Evolutionary conservation across 92 coral and sea anemone genomes (phyloP).

Genomic region (Paramuricea clavata): DNA sequence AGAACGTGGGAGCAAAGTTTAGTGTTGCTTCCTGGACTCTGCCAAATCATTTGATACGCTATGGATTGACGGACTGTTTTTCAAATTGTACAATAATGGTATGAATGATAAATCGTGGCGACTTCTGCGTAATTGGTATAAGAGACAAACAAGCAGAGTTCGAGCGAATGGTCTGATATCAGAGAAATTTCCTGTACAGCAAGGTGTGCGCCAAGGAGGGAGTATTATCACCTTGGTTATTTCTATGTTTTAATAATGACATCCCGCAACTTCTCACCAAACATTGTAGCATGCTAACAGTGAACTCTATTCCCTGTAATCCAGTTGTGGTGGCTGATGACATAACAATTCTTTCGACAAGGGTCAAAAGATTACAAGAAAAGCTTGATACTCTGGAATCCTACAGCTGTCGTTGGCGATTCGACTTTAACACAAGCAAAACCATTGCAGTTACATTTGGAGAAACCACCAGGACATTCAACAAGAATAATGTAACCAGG

Average conservation of each 20-base stretch:
- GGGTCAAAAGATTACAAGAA: neutral
- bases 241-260: slow-evolving; percentile 26
- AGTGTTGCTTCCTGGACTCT: neutral
- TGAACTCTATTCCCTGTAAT: neutral
- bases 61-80: slow-evolving; percentile 6
- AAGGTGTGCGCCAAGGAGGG: slow-evolving; percentile 38
- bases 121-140: slow-evolving; percentile 4
- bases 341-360: neutral
- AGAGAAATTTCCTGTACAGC: slow-evolving; percentile 3
- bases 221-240: slow-evolving; percentile 32
- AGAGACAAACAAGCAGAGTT: neutral
- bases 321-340: slow-evolving; percentile 25
- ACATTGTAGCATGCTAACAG: neutral
- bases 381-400: neutral
- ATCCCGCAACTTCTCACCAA: neutral
- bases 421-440: neutral
- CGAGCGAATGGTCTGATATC: neutral
- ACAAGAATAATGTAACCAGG: neutral
- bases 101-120: slow-evolving; percentile 10
- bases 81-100: neutral
- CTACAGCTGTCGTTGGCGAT: slow-evolving; percentile 11
- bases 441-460: slow-evolving; percentile 7
- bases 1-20: neutral
- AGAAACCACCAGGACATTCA: neutral
- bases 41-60: neutral